These are phyloP conservation scores for Cygnus buccinator DNA, from an alignment of 2,113 vertebrate species.

Conservation along the genomic window DNA sequence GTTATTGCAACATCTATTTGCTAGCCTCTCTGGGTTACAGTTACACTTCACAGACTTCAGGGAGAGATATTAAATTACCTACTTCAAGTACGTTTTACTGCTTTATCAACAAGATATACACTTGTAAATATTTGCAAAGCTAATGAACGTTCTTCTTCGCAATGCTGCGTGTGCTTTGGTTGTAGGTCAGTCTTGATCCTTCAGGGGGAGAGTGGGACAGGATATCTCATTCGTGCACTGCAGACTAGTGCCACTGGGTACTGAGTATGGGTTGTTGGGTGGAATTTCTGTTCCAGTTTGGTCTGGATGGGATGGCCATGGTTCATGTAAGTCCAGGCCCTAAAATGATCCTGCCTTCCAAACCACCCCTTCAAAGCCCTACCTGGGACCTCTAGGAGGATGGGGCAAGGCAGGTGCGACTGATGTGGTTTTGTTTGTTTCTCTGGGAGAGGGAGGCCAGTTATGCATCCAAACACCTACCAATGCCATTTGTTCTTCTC, in stretches of 20 bases:
- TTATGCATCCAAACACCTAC: neutral
- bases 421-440: neutral
- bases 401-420: neutral
- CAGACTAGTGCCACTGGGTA: neutral
- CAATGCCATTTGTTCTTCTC: neutral
- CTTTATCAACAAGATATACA: slow-evolving; percentile 37
- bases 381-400: neutral
- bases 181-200: neutral
- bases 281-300: neutral
- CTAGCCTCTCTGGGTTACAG: slow-evolving; percentile 24
- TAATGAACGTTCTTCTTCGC: slow-evolving; percentile 31
- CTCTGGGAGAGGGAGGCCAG: neutral
- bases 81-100: slow-evolving; percentile 49
- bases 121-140: slow-evolving; percentile 47
- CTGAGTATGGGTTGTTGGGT: neutral
- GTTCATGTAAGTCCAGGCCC: neutral
- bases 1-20: slow-evolving; percentile 3
- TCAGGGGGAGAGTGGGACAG: neutral
- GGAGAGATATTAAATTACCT: slow-evolving; percentile 64
- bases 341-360: neutral
- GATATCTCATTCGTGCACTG: neutral
- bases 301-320: neutral
- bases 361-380: neutral
- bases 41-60: slow-evolving; percentile 6
- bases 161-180: neutral